phyloP scores from a whole-genome alignment of 2,797 vertebrate species.

The Hoplostethus mediterraneus region DNA sequence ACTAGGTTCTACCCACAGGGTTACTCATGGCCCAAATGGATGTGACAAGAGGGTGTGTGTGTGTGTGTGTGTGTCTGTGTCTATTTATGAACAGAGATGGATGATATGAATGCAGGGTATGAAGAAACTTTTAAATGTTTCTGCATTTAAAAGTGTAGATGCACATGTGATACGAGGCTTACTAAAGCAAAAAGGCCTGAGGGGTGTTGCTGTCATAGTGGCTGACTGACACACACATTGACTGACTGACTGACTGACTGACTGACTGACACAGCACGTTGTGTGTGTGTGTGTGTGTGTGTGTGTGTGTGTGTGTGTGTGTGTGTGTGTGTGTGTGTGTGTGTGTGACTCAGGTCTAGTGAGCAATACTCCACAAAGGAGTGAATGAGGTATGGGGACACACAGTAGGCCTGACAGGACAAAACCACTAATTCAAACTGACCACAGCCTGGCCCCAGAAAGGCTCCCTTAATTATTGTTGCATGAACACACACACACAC shows the following conservation, averaged over 20 bases:
- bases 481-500: conserved; percentile 24
- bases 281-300: no score
- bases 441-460: background rate
- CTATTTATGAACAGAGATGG: background rate
- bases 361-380: background rate
- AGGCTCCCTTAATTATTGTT: conserved; percentile 3
- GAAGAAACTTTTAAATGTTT: conserved; percentile 39
- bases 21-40: conserved; percentile 64
- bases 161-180: conserved; percentile 27
- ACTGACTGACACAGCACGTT: background rate
- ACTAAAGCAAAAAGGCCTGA: conserved; percentile 31
- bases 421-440: conserved; percentile 1
- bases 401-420: background rate
- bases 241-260: conserved; percentile 16
- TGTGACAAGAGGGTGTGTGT: conserved; percentile 46
- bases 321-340: background rate
- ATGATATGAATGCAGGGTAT: conserved; percentile 26
- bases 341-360: background rate
- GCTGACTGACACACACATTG: conserved; percentile 30
- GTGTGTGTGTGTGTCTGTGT: conserved; percentile 1
- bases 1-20: conserved; percentile 52
- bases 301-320: background rate
- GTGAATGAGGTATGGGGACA: background rate
- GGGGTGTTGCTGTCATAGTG: conserved; percentile 47
- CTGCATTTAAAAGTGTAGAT: conserved; percentile 53